phyloP scores from a whole-genome alignment of 2,888 invertebrate genomes.

The Xylota sylvarum region DNA sequence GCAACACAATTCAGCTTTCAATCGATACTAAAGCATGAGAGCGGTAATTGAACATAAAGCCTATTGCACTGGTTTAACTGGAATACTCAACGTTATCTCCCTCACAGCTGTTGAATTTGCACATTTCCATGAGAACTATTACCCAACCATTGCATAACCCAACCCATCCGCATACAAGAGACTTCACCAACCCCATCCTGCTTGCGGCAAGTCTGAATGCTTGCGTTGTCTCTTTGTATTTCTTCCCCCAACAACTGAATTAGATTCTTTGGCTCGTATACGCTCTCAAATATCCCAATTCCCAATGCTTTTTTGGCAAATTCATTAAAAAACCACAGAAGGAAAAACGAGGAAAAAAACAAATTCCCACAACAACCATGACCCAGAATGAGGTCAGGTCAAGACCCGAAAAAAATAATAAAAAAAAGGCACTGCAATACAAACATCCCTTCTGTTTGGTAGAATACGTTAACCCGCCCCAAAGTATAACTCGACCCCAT shows the following conservation, averaged over 20 bases:
- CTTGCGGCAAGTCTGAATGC: constrained; percentile 52
- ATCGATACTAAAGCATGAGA: constrained; percentile 21
- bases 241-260: constrained; percentile 18
- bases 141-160: constrained; percentile 58
- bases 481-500: constrained; percentile 66
- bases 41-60: constrained; percentile 54
- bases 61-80: constrained; percentile 51
- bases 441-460: constrained; percentile 38
- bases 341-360: constrained; percentile 26
- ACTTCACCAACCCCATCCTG: constrained; percentile 24
- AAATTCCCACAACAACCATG: constrained; percentile 51
- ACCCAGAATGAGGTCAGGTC: constrained; percentile 73
- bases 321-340: constrained; percentile 60
- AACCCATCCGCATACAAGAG: neutral
- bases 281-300: constrained; percentile 36
- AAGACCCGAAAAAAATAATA: constrained; percentile 52
- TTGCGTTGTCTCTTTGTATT: constrained; percentile 40
- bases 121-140: constrained; percentile 47
- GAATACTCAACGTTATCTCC: constrained; percentile 47
- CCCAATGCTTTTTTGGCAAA: constrained; percentile 48
- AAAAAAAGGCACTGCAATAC: constrained; percentile 40
- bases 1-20: neutral
- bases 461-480: constrained; percentile 48
- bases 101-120: constrained; percentile 70
- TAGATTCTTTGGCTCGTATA: constrained; percentile 31